These are phyloP conservation scores for Mugil cephalus DNA, from an alignment of 2,113 vertebrate species.

Conservation along the genomic window DNA sequence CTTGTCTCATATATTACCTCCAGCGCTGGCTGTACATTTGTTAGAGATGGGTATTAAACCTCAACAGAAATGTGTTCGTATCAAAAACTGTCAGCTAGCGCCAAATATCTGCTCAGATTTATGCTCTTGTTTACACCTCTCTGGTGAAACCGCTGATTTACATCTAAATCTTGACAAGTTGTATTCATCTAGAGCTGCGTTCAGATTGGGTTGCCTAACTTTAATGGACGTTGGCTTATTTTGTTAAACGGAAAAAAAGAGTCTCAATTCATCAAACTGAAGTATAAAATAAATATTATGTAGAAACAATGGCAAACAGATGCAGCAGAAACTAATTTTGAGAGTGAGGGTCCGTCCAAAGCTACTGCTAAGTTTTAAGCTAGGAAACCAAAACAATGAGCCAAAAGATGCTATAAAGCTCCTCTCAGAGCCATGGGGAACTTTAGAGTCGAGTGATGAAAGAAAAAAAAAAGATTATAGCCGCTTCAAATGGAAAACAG, in stretches of 20 bases:
- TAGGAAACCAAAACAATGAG: background rate
- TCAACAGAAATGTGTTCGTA: slow-evolving; percentile 17
- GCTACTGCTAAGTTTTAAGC: background rate
- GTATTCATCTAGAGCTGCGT: background rate
- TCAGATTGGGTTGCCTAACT: too few species aligned
- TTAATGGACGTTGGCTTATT: too few species aligned
- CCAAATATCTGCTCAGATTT: slow-evolving; percentile 2
- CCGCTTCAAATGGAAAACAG: too few species aligned
- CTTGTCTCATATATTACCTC: slow-evolving; percentile 48
- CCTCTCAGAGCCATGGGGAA: too few species aligned
- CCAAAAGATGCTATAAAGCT: background rate
- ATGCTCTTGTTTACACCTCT: slow-evolving; percentile 16
- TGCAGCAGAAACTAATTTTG: background rate
- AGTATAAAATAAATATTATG: background rate
- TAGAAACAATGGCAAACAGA: background rate
- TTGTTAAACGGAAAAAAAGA: too few species aligned
- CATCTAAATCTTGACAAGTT: background rate
- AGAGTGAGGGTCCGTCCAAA: background rate
- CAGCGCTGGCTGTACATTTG: slow-evolving; percentile 28
- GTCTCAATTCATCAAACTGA: background rate
- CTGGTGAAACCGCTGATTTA: background rate
- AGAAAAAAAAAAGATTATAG: too few species aligned
- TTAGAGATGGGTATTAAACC: slow-evolving; percentile 24
- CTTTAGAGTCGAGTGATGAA: too few species aligned
- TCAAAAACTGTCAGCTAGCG: slow-evolving; percentile 22